Evolutionary conservation across 2,888 invertebrate genomes (phyloP).

Genomic region (Lypha dubia): DNA sequence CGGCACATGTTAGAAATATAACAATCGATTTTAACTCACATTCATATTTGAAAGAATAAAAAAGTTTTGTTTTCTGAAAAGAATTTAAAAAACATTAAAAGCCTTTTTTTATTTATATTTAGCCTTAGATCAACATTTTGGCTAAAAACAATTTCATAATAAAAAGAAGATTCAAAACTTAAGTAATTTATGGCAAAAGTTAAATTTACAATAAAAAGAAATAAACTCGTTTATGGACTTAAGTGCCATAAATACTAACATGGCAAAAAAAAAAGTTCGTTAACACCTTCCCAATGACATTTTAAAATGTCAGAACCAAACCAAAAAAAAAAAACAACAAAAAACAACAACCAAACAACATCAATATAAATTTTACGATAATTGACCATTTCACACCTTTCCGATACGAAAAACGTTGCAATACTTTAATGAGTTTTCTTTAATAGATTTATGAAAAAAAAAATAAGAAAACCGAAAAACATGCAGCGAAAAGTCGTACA

Average conservation of each 20-base stretch:
- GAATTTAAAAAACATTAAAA: not conserved
- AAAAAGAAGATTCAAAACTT: constrained; percentile 12
- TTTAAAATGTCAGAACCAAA: constrained; percentile 43
- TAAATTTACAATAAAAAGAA: constrained; percentile 39
- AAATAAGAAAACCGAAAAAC: no score
- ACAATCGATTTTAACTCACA: not conserved
- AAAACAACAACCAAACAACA: no score
- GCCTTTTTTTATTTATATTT: no score
- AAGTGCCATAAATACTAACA: constrained; percentile 41
- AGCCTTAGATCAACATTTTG: not conserved
- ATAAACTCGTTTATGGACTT: constrained; percentile 21
- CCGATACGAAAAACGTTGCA: constrained; percentile 49
- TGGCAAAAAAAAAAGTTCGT: constrained; percentile 24
- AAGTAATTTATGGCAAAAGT: constrained; percentile 54
- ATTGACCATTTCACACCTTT: constrained; percentile 81
- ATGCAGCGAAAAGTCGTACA: not conserved
- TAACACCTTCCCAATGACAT: constrained; percentile 68
- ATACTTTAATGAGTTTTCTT: constrained; percentile 62
- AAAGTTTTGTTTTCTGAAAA: no score
- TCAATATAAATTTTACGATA: constrained; percentile 80
- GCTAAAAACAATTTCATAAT: not conserved
- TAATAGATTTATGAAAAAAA: constrained; percentile 47
- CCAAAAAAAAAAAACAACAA: constrained; percentile 23
- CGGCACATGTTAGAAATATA: not conserved
- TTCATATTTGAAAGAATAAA: not conserved